These are phyloP conservation scores for Brachystomella parvula DNA, from an alignment of 1,140 invertebrate species.

Conservation along the genomic window DNA sequence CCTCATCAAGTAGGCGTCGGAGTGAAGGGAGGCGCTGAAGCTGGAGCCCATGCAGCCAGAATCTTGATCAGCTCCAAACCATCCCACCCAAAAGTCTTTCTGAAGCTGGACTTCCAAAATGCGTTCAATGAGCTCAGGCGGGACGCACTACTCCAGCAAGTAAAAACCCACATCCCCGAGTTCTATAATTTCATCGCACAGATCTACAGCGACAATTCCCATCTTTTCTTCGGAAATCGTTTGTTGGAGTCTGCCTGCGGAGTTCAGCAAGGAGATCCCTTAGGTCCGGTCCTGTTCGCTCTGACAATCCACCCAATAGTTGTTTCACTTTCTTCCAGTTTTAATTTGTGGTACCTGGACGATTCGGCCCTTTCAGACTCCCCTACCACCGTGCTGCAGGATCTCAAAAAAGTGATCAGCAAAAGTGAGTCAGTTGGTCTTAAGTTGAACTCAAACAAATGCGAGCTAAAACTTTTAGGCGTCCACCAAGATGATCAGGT, in stretches of 20 bases:
- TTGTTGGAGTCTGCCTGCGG: background rate
- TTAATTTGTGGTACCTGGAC: constrained; percentile 10
- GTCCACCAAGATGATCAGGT: background rate
- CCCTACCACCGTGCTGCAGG: background rate
- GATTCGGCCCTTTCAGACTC: background rate
- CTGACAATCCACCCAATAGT: constrained; percentile 3
- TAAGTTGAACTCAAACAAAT: background rate
- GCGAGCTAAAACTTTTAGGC: background rate
- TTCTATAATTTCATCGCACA: background rate
- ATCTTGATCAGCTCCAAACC: background rate
- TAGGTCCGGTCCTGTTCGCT: constrained; percentile 3
- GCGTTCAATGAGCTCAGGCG: constrained; percentile 5
- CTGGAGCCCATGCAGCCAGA: background rate
- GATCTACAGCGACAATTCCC: background rate
- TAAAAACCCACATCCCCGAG: background rate
- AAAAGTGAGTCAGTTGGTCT: background rate
- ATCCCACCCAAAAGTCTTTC: background rate
- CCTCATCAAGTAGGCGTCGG: constrained; percentile 7
- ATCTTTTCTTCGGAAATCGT: background rate
- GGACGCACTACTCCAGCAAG: background rate
- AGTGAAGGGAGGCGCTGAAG: background rate
- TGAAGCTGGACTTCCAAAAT: constrained; percentile 8
- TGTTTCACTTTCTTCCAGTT: background rate
- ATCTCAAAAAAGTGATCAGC: background rate
- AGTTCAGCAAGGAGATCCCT: constrained; percentile 2